These are phyloP conservation scores for Octopus bimaculoides DNA, from an alignment of 1,140 invertebrate species.

Conservation along the genomic window DNA sequence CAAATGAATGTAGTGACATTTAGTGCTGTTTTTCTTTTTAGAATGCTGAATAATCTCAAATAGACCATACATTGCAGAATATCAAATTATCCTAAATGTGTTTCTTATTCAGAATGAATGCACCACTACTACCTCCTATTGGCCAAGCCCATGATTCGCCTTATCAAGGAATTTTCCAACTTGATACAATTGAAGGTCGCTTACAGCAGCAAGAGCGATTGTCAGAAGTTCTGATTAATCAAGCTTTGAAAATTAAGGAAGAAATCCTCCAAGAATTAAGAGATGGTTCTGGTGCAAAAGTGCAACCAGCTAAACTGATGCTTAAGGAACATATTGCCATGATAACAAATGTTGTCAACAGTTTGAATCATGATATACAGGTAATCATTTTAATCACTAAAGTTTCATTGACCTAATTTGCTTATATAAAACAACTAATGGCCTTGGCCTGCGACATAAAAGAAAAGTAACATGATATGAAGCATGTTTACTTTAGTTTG, in stretches of 20 bases:
- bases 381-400: constrained; percentile 31
- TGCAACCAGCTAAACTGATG: constrained; percentile 42
- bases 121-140: background rate
- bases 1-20: too few relatives aligned
- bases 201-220: constrained; percentile 42
- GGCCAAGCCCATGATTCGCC: background rate
- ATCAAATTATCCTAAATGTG: background rate
- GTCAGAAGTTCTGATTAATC: constrained; percentile 40
- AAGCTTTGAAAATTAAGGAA: constrained; percentile 54
- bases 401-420: background rate
- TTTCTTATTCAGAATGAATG: constrained; percentile 7
- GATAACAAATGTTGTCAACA: constrained; percentile 53
- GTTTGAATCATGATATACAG: constrained; percentile 49
- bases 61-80: too few relatives aligned
- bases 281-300: constrained; percentile 54
- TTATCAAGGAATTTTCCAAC: background rate
- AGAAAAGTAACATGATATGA: too few relatives aligned
- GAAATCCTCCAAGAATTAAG: constrained; percentile 54
- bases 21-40: too few relatives aligned
- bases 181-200: constrained; percentile 44
- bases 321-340: constrained; percentile 54
- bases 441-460: too few relatives aligned
- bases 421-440: too few relatives aligned
- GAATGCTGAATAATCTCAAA: too few relatives aligned
- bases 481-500: too few relatives aligned